phyloP scores from a whole-genome alignment of 2,113 vertebrate genomes.

The Sylvia atricapilla region DNA sequence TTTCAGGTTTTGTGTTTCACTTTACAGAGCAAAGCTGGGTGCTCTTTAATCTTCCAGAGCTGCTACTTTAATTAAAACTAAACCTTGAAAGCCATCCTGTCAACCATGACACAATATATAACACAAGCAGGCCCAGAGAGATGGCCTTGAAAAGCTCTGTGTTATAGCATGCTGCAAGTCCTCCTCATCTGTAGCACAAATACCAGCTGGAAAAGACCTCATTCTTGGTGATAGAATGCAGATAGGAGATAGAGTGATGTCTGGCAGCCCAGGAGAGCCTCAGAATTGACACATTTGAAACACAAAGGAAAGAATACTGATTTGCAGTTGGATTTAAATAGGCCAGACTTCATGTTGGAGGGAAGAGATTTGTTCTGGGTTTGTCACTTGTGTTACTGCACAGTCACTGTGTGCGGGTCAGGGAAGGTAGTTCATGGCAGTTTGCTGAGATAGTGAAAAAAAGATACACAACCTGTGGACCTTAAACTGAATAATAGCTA shows the following conservation, averaged over 20 bases:
- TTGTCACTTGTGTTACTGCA: not conserved
- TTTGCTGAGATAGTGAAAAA: not conserved
- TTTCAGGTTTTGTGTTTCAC: slow-evolving; percentile 4
- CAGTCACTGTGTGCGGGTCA: not conserved
- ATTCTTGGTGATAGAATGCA: not conserved
- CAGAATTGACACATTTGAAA: not conserved
- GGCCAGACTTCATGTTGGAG: not conserved
- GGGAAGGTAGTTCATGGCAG: not conserved
- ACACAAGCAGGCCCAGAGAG: not conserved
- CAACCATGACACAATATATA: not conserved
- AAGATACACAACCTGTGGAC: not conserved
- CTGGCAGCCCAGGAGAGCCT: not conserved
- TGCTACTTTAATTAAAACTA: slow-evolving; percentile 35
- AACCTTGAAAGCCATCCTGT: slow-evolving; percentile 13
- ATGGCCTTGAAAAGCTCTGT: not conserved
- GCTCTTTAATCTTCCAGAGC: not conserved
- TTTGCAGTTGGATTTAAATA: not conserved
- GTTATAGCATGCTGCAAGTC: not conserved
- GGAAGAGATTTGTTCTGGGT: not conserved
- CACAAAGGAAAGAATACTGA: not conserved
- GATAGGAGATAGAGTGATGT: not conserved
- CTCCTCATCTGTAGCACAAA: not conserved
- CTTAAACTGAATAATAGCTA: not conserved
- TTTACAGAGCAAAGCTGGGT: not conserved
- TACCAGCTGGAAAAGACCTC: not conserved